A percentile compares a stretch with the other conserved stretches of the same genome.
Conservation (phyloP, 1,140 invertebrate genomes). For the Drosophila elegans region DNA sequence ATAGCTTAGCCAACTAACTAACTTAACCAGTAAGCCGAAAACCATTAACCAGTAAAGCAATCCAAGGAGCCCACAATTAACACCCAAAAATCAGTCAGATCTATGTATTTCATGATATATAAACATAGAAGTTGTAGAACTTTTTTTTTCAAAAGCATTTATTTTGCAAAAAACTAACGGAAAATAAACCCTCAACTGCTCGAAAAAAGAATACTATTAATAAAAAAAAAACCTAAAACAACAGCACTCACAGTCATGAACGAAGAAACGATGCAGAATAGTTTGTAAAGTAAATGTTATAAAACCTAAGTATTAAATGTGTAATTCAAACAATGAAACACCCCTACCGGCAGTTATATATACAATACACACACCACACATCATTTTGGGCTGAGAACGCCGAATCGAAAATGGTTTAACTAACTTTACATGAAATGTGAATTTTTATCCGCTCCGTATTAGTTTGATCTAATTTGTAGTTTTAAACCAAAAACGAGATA, state of each 20-base stretch:
- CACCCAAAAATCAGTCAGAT: conserved; percentile 11
- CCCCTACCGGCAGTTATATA: conserved; percentile 75
- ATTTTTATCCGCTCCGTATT: conserved; percentile 3
- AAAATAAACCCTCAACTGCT: conserved; percentile 10
- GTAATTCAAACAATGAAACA: conserved; percentile 74
- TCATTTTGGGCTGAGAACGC: conserved; percentile 9
- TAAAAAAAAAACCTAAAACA: conserved; percentile 1
- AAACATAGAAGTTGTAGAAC: not conserved
- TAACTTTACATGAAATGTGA: conserved; percentile 48
- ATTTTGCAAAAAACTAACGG: conserved; percentile 39
- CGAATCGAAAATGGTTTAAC: conserved; percentile 40
- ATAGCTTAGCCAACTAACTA: conserved; percentile 68
- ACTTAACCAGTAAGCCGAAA: conserved; percentile 43
- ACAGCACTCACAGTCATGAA: conserved; percentile 25
- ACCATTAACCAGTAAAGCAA: conserved; percentile 20
- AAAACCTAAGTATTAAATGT: conserved; percentile 37
- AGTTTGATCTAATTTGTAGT: conserved; percentile 21
- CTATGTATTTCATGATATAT: conserved; percentile 8
- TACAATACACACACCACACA: conserved; percentile 18
- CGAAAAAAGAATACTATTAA: not conserved
- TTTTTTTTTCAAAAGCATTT: conserved; percentile 56
- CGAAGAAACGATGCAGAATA: conserved; percentile 25
- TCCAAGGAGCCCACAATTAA: conserved; percentile 23
- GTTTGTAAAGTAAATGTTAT: conserved; percentile 36
- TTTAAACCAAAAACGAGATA: conserved; percentile 28